These are phyloP conservation scores for Enteromius anoplus DNA, from an alignment of 2,797 vertebrate genomes.

Conservation along the genomic window DNA sequence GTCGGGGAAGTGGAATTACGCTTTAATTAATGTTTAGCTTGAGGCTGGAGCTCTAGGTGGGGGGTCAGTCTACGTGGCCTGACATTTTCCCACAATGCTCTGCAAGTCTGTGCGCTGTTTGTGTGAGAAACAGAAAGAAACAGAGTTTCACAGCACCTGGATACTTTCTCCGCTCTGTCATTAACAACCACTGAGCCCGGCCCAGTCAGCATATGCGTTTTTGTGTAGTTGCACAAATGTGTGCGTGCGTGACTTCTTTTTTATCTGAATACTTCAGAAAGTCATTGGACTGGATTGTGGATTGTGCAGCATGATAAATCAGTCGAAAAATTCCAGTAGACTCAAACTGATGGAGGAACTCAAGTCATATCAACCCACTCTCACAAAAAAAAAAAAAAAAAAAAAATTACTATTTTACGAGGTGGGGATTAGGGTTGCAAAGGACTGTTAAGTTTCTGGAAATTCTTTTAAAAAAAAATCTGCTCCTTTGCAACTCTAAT, in stretches of 20 bases:
- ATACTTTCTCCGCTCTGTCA: constrained; percentile 50
- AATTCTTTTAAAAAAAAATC: not conserved
- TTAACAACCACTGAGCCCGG: constrained; percentile 46
- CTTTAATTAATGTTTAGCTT: constrained; percentile 53
- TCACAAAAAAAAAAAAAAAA: not conserved
- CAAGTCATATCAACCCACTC: not conserved
- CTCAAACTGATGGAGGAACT: not conserved
- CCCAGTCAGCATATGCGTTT: constrained; percentile 23
- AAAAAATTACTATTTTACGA: not conserved
- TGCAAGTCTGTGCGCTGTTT: constrained; percentile 22
- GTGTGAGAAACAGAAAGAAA: constrained; percentile 28
- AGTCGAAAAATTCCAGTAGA: not conserved
- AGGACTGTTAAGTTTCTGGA: not conserved
- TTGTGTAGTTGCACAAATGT: constrained; percentile 35
- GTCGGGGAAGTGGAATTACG: constrained; percentile 38
- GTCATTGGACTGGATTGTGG: not conserved
- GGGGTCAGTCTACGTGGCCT: constrained; percentile 6
- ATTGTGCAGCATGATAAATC: not conserved
- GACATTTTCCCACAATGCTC: constrained; percentile 42
- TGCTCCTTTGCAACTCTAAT: not conserved
- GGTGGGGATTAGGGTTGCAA: not conserved
- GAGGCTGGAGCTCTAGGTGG: constrained; percentile 22
- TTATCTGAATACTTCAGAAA: constrained; percentile 25
- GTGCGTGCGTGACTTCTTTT: constrained; percentile 19
- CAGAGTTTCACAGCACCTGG: constrained; percentile 50